Evolutionary conservation across 2,797 vertebrate species (phyloP), one percentile per base, ranked within the genome.

Genomic region (Leptoclinus maculatus): DNA sequence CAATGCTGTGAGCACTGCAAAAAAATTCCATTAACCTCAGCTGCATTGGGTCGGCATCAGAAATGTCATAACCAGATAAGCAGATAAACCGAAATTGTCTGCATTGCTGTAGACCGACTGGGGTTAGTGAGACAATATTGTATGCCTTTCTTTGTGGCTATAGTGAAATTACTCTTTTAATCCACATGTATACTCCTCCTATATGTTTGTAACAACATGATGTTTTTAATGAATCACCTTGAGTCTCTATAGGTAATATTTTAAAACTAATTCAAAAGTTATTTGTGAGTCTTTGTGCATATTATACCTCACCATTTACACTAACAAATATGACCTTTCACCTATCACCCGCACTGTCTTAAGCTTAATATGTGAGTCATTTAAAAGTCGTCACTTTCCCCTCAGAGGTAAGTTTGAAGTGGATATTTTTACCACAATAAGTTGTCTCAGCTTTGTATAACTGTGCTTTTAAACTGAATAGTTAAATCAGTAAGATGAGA

Each of bases 241-340:
- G 14, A 29, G 32, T 66, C 49, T 60, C 3, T 51, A 29, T 19
- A 19, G 6, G 74, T 56, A 3, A 11, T 66, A 25, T 41, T 21
- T 80, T 54, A 73, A 32, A 11, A 64, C 27, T 76, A 6, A 76
- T 79, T 81, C 68, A 54, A 79, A 81, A 59, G n/a, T 34, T 23
- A 74, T 85, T 84, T 74, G 23, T 51, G 45, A 76, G 39, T 16
- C 0, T 53, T 39, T 2, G n/a, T n/a, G 32, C 34, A 34, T 12
- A 58, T 54, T 62, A 43, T 14, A 34, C 11, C 21, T 58, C 36
- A 66, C 4, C 2, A 19, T 76, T 76, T 63, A 74, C 19, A 38
- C 13, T 29, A 27, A 60, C 27, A 58, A 71, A 74, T 32, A 47
- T 51, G 41, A 51, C 2, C 6, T 69, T 75, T 71, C 43, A 41